These are phyloP conservation scores for Helicolenus hilgendorfi DNA, from an alignment of 2,797 vertebrate genomes.

Conservation along the genomic window DNA sequence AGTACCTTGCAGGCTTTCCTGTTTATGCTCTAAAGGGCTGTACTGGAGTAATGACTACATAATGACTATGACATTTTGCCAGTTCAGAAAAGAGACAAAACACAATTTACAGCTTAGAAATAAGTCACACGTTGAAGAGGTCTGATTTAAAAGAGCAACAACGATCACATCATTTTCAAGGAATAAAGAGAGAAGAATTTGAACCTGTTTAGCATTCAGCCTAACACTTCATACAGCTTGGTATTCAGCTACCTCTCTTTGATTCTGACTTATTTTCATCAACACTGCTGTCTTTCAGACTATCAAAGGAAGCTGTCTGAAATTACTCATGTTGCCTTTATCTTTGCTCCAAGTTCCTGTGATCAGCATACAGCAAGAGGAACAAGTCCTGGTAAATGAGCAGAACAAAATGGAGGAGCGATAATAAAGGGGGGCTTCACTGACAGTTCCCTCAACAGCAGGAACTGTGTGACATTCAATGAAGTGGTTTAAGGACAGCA, in stretches of 20 bases:
- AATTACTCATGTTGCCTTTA: constrained; percentile 42
- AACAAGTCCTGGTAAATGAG: constrained; percentile 47
- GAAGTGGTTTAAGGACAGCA: constrained; percentile 73
- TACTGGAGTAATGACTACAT: constrained; percentile 14
- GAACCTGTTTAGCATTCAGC: constrained; percentile 49
- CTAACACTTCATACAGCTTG: constrained; percentile 29
- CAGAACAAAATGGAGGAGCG: constrained; percentile 48
- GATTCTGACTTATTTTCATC: constrained; percentile 65
- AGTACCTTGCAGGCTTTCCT: constrained; percentile 22
- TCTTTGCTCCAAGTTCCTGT: constrained; percentile 51
- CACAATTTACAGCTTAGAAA: background rate
- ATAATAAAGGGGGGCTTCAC: constrained; percentile 58
- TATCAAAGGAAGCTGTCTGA: constrained; percentile 55
- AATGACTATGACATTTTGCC: constrained; percentile 17
- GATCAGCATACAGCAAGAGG: constrained; percentile 55
- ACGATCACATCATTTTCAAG: background rate
- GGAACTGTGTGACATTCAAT: constrained; percentile 64
- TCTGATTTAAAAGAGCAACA: constrained; percentile 28
- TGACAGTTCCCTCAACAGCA: constrained; percentile 44
- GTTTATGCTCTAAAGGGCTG: constrained; percentile 31
- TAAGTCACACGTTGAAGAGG: background rate
- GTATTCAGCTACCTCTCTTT: constrained; percentile 52
- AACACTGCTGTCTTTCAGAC: constrained; percentile 44
- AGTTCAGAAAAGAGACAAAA: constrained; percentile 16
- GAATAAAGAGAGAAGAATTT: constrained; percentile 2